A percentile compares a stretch with the other conserved stretches of the same genome.
phyloP scores from a whole-genome alignment of 2,113 vertebrate species.

The Acanthochromis polyacanthus region DNA sequence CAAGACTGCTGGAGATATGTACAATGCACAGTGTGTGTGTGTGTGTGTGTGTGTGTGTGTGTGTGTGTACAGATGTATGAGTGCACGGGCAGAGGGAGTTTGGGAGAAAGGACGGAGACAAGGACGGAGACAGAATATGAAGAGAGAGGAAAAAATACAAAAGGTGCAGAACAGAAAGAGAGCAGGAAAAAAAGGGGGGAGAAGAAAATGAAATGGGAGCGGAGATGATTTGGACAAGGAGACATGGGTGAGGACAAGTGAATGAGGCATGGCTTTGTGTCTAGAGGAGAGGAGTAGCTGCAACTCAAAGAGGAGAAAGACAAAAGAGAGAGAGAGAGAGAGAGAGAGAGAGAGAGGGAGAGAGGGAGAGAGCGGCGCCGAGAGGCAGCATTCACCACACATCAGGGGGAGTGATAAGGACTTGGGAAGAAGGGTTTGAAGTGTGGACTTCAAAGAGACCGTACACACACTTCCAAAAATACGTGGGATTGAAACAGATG shows the following conservation, averaged over 20 bases:
- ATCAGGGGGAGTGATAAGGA: constrained; percentile 80
- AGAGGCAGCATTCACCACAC: constrained; percentile 78
- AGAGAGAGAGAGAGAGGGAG: constrained; percentile 15
- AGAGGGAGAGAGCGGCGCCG: constrained; percentile 42
- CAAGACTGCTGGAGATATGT: constrained; percentile 67
- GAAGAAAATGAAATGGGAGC: constrained; percentile 65
- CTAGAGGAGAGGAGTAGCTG: constrained; percentile 72
- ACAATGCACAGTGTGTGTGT: constrained; percentile 35
- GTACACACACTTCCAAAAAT: constrained; percentile 72
- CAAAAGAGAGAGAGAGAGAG: constrained; percentile 53
- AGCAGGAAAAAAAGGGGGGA: constrained; percentile 40
- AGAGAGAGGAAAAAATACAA: constrained; percentile 36
- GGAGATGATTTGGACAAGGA: constrained; percentile 71
- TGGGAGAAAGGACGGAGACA: constrained; percentile 65
- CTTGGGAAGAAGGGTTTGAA: constrained; percentile 78
- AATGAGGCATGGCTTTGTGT: constrained; percentile 73
- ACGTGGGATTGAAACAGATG: constrained; percentile 77
- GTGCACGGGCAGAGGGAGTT: constrained; percentile 24
- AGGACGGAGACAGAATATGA: constrained; percentile 52
- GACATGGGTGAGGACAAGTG: constrained; percentile 66
- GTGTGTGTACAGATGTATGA: constrained; percentile 9
- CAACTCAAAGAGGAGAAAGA: constrained; percentile 68
- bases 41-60: constrained; percentile 15
- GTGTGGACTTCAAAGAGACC: constrained; percentile 80
- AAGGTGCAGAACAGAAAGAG: constrained; percentile 57